phyloP scores from a whole-genome alignment of 2,797 vertebrate genomes.

The Onychomys leucogaster region DNA sequence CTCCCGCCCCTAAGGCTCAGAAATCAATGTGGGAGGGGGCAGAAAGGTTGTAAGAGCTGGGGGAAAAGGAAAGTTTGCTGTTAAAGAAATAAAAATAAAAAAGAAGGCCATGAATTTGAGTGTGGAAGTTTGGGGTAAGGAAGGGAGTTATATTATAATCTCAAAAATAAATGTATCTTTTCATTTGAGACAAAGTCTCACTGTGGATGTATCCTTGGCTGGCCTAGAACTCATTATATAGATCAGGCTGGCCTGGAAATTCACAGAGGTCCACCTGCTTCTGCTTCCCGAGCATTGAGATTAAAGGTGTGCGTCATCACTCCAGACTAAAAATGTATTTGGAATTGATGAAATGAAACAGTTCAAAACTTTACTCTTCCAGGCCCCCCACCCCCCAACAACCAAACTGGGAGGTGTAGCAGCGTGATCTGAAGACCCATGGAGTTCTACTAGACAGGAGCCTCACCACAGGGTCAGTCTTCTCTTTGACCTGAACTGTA shows the following conservation, averaged over 20 bases:
- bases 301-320: background rate
- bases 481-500: background rate
- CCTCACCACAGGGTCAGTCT: background rate
- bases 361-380: background rate
- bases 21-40: background rate
- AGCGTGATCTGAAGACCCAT: rapidly evolving
- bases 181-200: background rate
- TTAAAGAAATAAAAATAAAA: background rate
- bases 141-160: background rate
- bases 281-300: background rate
- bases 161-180: background rate
- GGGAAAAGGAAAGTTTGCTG: background rate
- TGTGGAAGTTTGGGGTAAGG: background rate
- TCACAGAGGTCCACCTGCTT: background rate
- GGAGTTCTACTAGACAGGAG: background rate
- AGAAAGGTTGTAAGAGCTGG: background rate
- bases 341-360: background rate
- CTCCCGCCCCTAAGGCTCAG: background rate
- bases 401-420: rapidly evolving
- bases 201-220: background rate
- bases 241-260: background rate
- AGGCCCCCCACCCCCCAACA: background rate
- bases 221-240: background rate
- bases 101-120: background rate
- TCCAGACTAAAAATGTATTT: background rate